Conservation (phyloP, 2,797 vertebrate genomes). For the Delichon dasypus region DNA sequence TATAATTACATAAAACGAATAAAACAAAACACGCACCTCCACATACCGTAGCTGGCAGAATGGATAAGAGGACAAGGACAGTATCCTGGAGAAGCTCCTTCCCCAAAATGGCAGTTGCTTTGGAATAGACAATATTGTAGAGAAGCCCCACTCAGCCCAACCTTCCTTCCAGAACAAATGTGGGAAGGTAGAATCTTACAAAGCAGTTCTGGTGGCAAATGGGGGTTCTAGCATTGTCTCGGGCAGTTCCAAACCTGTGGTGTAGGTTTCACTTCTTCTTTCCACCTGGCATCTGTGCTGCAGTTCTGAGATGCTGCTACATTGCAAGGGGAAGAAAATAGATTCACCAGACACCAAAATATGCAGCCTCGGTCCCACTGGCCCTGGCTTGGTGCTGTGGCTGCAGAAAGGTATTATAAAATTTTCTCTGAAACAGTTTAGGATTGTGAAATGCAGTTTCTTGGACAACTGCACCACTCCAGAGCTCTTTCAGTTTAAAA, state of each 20-base stretch:
- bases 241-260: background rate
- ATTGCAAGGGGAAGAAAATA: background rate
- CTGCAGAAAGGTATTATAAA: background rate
- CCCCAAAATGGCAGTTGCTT: no score
- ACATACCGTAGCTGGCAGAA: rapidly evolving
- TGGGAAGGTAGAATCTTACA: background rate
- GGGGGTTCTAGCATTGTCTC: background rate
- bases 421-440: background rate
- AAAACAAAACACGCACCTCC: no score
- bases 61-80: no score
- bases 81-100: background rate
- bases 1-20: no score
- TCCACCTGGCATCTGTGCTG: rapidly evolving
- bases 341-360: rapidly evolving
- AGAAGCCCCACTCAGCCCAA: rapidly evolving
- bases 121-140: background rate
- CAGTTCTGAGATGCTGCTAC: background rate
- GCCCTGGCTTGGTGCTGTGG: background rate
- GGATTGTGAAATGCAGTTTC: background rate
- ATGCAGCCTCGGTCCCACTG: no score
- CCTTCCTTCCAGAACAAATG: background rate
- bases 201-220: rapidly evolving
- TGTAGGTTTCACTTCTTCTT: background rate
- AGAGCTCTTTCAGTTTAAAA: background rate
- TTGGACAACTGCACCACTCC: rapidly evolving